Conservation (phyloP, 2,113 vertebrate species). For the Podocnemis expansa region DNA sequence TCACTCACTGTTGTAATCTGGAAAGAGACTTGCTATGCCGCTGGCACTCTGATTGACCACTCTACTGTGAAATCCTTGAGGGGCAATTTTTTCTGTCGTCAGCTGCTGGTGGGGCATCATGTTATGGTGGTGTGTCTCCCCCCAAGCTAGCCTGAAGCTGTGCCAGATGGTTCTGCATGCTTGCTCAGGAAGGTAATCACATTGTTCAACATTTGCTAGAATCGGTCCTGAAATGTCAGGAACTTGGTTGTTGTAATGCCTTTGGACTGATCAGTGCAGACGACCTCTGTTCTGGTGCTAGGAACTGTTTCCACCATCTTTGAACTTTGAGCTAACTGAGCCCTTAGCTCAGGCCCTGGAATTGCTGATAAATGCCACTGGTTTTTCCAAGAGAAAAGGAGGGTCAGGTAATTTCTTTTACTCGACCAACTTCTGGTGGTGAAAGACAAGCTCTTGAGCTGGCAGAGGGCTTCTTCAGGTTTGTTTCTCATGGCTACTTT, state of each 20-base stretch:
- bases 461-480: background rate
- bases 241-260: slow-evolving; percentile 4
- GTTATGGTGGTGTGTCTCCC: background rate
- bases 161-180: background rate
- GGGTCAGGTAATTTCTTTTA: background rate
- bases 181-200: background rate
- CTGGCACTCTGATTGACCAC: background rate
- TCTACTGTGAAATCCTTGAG: background rate
- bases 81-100: background rate
- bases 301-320: slow-evolving; percentile 27
- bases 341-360: background rate
- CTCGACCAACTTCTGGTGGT: background rate
- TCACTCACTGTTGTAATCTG: background rate
- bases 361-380: background rate
- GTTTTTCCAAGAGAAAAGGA: background rate
- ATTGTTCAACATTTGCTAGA: slow-evolving; percentile 10
- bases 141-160: background rate
- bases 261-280: background rate
- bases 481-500: background rate
- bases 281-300: background rate
- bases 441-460: background rate
- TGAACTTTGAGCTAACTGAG: background rate
- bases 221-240: background rate
- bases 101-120: background rate
- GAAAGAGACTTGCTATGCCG: background rate